These are phyloP conservation scores for Phengaris alcon DNA, from an alignment of 2,888 invertebrate genomes.

Conservation along the genomic window DNA sequence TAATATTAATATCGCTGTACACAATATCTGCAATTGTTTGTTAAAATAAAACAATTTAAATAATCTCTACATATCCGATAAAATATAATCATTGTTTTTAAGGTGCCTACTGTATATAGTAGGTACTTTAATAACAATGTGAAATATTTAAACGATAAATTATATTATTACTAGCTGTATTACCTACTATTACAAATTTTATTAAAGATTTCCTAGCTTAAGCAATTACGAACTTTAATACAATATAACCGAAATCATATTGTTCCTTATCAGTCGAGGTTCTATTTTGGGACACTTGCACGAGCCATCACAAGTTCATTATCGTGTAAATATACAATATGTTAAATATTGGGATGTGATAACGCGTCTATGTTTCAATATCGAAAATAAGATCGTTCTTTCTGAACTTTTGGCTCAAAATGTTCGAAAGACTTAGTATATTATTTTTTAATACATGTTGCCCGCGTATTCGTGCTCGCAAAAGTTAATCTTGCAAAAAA, in stretches of 20 bases:
- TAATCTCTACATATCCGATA: background rate
- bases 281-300: slow-evolving; percentile 9
- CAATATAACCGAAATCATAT: background rate
- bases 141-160: too few relatives aligned
- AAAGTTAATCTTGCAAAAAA: too few relatives aligned
- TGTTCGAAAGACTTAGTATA: too few relatives aligned
- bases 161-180: background rate
- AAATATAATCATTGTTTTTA: background rate
- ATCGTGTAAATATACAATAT: slow-evolving; percentile 28
- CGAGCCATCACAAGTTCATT: slow-evolving; percentile 27
- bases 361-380: slow-evolving; percentile 3
- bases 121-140: too few relatives aligned
- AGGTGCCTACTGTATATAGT: background rate
- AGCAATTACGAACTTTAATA: slow-evolving; percentile 5
- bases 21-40: slow-evolving; percentile 15
- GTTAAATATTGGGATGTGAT: background rate
- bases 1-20: slow-evolving; percentile 9
- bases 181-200: background rate
- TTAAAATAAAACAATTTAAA: background rate
- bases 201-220: background rate
- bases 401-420: too few relatives aligned
- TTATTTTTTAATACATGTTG: too few relatives aligned
- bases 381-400: background rate
- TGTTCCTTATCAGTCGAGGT: background rate
- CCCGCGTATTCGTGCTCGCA: too few relatives aligned